Conservation (phyloP, 2,888 invertebrate genomes). For the Caenorhabditis sulstoni region DNA sequence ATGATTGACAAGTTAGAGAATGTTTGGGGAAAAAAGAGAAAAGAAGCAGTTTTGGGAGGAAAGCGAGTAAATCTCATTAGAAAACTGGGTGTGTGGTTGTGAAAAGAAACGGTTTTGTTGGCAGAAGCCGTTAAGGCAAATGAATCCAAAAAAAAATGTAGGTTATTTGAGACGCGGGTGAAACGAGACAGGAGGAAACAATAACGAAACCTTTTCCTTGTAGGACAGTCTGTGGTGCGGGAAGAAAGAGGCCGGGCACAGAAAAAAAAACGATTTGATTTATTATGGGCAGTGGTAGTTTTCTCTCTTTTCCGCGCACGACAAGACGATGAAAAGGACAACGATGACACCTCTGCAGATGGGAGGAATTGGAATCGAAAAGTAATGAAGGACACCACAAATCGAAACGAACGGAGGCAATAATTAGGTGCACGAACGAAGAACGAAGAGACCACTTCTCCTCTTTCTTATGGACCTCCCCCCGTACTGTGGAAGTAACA, state of each 20-base stretch:
- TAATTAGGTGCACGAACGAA: slow-evolving; percentile 31
- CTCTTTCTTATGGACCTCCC: not conserved
- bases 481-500: slow-evolving; percentile 15
- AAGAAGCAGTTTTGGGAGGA: not conserved
- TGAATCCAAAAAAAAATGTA: slow-evolving; percentile 26
- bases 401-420: slow-evolving; percentile 12
- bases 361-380: slow-evolving; percentile 2
- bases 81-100: slow-evolving; percentile 20
- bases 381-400: slow-evolving; percentile 16
- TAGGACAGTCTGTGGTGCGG: slow-evolving; percentile 2
- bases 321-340: slow-evolving; percentile 11
- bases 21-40: not conserved
- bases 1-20: slow-evolving; percentile 30
- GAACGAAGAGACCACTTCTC: slow-evolving; percentile 2
- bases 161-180: slow-evolving; percentile 21
- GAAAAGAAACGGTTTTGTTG: slow-evolving; percentile 1
- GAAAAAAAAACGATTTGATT: slow-evolving; percentile 33
- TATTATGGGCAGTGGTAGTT: slow-evolving; percentile 32
- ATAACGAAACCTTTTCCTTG: slow-evolving; percentile 8
- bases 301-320: slow-evolving; percentile 15
- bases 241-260: slow-evolving; percentile 1
- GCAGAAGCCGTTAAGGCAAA: slow-evolving; percentile 23
- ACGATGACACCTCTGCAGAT: not conserved
- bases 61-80: slow-evolving; percentile 43
- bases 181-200: slow-evolving; percentile 27